Conservation (phyloP, 2,888 invertebrate species). For the Parnassius apollo region DNA sequence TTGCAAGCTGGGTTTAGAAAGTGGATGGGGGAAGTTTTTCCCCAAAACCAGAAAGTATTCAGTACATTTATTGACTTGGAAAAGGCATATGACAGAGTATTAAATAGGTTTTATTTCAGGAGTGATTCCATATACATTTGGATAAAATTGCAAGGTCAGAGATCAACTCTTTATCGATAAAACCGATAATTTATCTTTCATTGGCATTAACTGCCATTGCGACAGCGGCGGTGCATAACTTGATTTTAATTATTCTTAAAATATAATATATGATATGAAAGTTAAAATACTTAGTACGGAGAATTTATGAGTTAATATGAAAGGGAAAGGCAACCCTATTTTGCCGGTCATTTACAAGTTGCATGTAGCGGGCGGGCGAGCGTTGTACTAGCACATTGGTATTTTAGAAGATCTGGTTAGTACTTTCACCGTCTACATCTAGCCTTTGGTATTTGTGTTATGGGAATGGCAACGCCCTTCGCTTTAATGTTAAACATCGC, state of each 20-base stretch:
- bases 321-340: constrained; percentile 14
- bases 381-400: constrained; percentile 54
- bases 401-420: constrained; percentile 64
- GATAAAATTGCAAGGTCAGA: too few species aligned
- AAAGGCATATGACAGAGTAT: too few species aligned
- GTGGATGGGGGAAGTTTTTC: too few species aligned
- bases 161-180: too few species aligned
- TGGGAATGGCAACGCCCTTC: constrained; percentile 52
- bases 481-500: constrained; percentile 50
- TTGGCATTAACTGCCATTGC: too few species aligned
- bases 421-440: constrained; percentile 73
- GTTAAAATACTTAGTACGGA: background rate
- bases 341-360: constrained; percentile 37
- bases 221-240: too few species aligned
- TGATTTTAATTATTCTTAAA: background rate
- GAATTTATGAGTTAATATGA: background rate
- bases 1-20: too few species aligned
- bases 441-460: constrained; percentile 69
- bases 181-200: too few species aligned
- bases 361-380: constrained; percentile 35
- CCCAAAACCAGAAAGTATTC: too few species aligned
- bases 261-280: background rate
- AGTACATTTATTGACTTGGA: too few species aligned
- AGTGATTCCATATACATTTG: too few species aligned
- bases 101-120: too few species aligned